Base-by-base conservation (phyloP, 2,888 invertebrate species). In the Tillus elongatus region DNA sequence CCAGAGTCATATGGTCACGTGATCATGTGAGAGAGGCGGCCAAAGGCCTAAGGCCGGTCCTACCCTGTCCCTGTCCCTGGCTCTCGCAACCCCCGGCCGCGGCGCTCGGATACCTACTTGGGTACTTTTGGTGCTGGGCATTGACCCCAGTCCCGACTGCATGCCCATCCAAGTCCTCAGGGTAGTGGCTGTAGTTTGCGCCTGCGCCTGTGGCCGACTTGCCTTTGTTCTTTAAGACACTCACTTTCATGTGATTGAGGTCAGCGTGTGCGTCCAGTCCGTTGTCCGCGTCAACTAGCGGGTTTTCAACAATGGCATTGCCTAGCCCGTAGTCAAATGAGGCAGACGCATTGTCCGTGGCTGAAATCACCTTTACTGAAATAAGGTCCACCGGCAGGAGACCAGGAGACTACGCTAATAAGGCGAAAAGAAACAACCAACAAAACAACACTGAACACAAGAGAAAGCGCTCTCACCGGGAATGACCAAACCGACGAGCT, bases 301-400 rank as follows among this genome's bases (percentile, higher is more conserved):
- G 74, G 57, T 74, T 74, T 66, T 73, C 72, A 54, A 74, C 57
- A 58, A 73, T 71, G 48, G 71, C 69, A 61, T 72, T 70, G 58
- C 61, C 63, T 58, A 64, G 57, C 52, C 64, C 65, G 58, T 72
- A 67, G 61, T 71, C 70, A 58, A 69, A 67, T 54, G 70, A 68
- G 59, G 70, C 66, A 54, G 72, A 70, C 54, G 63, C 49, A 62
- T 73, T 71, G 62, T 72, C 71, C 53, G 70, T 67, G 58, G 73
- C 70, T 58, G 74, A 72, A 64, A 74, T 70, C 66, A 72, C 71
- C 68, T 72, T 72, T n/a, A 8, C 24, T 8, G 6, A 6, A 19
- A 19, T 6, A 19, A 19, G 24, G 24, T 19, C 24, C n/a, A n/a
- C n/a, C n/a, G n/a, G 24, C 24, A 19, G n/a, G n/a, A n/a, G 24